A percentile compares a stretch with the other conserved stretches of the same genome.
Conservation (phyloP, 2,888 invertebrate genomes). For the Andrena marginata region DNA sequence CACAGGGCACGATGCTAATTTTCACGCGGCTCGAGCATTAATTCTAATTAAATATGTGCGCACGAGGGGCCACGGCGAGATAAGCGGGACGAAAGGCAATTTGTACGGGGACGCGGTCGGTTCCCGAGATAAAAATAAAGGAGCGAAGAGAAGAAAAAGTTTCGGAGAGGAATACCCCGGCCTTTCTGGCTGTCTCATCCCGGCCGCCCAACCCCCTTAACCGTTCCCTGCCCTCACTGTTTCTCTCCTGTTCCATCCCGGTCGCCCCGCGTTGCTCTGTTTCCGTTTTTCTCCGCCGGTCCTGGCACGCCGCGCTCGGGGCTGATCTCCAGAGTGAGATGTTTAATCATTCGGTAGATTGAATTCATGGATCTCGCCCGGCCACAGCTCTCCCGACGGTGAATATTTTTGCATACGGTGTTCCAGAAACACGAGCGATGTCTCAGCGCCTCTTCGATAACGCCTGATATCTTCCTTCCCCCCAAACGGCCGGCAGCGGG, state of each 20-base stretch:
- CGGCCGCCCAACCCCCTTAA: slow-evolving; percentile 6
- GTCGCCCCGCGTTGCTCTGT: slow-evolving; percentile 7
- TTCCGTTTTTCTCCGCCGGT: slow-evolving; percentile 18
- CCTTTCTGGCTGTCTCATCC: slow-evolving; percentile 57
- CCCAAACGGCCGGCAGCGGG: not conserved
- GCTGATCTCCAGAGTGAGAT: slow-evolving; percentile 72
- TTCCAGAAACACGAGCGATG: slow-evolving; percentile 58
- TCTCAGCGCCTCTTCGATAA: slow-evolving; percentile 48
- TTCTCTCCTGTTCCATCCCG: not conserved
- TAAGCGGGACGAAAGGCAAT: slow-evolving; percentile 77
- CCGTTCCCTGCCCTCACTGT: slow-evolving; percentile 6
- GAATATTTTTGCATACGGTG: slow-evolving; percentile 78
- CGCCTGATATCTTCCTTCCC: slow-evolving; percentile 47
- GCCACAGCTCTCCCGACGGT: slow-evolving; percentile 63
- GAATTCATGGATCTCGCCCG: slow-evolving; percentile 71
- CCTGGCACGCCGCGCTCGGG: slow-evolving; percentile 33
- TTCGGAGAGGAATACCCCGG: slow-evolving; percentile 60
- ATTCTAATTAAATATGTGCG: slow-evolving; percentile 79
- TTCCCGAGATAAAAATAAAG: slow-evolving; percentile 72
- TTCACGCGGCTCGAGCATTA: slow-evolving; percentile 77
- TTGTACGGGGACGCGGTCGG: slow-evolving; percentile 75
- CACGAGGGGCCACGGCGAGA: slow-evolving; percentile 69
- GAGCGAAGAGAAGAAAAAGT: slow-evolving; percentile 59
- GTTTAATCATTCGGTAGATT: slow-evolving; percentile 81
- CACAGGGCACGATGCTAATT: slow-evolving; percentile 74